Evolutionary conservation across 2,888 invertebrate species (phyloP), one percentile per base, ranked within the genome.

Genomic region (Papilio protenor): DNA sequence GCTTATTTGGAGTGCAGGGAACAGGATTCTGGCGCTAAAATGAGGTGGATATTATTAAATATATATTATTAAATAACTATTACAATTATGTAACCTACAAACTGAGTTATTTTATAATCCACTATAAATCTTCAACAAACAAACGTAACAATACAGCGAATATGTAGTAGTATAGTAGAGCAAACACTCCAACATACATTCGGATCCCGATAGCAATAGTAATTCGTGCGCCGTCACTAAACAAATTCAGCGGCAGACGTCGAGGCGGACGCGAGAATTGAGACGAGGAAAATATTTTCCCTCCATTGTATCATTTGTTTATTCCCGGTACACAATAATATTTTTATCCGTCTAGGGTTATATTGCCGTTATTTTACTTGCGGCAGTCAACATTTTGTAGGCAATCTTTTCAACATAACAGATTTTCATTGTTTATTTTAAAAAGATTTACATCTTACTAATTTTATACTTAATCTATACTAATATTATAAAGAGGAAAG

Each of bases 161-260:
- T 66, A 66, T 49, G 8, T 49, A 71, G 45, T 6, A 4, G 21
- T 66, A 66, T 66, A 66, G 40, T n/a, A 69, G 18, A 69, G 69
- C 45, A 45, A 45, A 21, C n/a, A 5, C 55, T 47, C 64, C 75
- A 72, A 75, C 33, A 74, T 79, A 57, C n/a, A 64, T 47, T 73
- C 57, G n/a, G 78, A 80, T 73, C 82, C 79, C 87, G 87, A 90
- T 90, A 90, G 91, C 88, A 91, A 92, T 91, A 90, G 90, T 91
- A 91, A 92, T 92, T 91, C 90, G 88, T 90, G 88, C 86, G 89
- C 88, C 87, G 88, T 82, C 85, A 87, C 86, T 90, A 89, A 91
- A 88, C 87, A 87, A 89, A 90, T 89, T 86, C 88, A 81, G 77
- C 79, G 80, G 76, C 77, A 79, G 82, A 77, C 80, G 79, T 78